These are phyloP conservation scores for Saccopteryx bilineata DNA, from an alignment of 2,113 vertebrate species.

Conservation along the genomic window DNA sequence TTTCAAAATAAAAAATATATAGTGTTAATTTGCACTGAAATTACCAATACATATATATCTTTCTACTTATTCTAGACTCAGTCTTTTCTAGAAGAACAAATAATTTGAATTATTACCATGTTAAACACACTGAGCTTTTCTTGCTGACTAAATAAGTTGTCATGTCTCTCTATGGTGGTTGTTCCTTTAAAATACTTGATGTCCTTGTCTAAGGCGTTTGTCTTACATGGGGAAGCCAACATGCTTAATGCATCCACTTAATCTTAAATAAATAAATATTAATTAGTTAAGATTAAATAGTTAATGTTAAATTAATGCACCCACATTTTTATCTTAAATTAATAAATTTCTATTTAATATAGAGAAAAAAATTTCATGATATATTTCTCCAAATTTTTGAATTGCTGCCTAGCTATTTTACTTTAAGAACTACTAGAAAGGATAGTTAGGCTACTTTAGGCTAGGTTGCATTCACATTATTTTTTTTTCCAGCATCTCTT, in stretches of 20 bases:
- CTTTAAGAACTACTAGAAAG: neutral
- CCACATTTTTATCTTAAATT: constrained; percentile 35
- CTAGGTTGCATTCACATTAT: neutral
- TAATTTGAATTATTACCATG: neutral
- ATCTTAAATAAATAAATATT: neutral
- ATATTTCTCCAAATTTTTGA: constrained; percentile 10
- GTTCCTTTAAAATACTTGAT: neutral
- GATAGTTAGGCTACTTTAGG: neutral
- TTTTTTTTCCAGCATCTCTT: neutral
- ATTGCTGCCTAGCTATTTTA: neutral
- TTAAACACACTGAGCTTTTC: neutral
- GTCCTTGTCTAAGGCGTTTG: neutral
- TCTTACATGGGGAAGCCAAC: neutral
- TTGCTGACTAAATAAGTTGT: neutral
- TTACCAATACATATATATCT: neutral
- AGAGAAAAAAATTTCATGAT: neutral
- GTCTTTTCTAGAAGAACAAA: neutral
- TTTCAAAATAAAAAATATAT: neutral
- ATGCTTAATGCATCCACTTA: neutral
- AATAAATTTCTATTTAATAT: neutral
- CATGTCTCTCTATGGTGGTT: neutral
- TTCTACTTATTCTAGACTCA: neutral
- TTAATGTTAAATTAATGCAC: neutral
- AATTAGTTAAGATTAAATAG: neutral
- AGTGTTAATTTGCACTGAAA: neutral